Evolutionary conservation across 2,113 vertebrate genomes (phyloP).

Genomic region (Hemiscyllium ocellatum): DNA sequence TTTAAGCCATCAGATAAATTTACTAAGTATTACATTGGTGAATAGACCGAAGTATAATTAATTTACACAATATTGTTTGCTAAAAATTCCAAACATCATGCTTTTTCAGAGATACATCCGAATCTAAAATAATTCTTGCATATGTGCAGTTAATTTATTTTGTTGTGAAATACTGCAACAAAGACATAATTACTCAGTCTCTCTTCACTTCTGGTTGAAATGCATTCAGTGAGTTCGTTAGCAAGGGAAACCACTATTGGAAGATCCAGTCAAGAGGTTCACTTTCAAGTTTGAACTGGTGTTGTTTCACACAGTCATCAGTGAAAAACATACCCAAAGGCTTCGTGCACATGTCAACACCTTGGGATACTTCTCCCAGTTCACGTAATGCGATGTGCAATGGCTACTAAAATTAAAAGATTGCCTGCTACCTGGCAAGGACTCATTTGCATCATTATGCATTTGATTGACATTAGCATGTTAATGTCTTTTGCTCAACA

Average conservation of each 20-base stretch:
- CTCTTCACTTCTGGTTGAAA: not conserved
- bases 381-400: not conserved
- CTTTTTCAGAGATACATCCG: not conserved
- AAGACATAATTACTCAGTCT: not conserved
- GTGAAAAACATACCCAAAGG: not conserved
- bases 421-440: not conserved
- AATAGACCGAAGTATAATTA: not conserved
- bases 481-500: not conserved
- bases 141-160: not conserved
- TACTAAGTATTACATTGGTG: not conserved
- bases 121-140: not conserved
- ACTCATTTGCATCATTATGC: not conserved
- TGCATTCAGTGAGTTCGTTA: not conserved
- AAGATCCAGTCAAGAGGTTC: not conserved
- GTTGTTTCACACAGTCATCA: not conserved
- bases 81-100: not conserved
- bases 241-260: not conserved
- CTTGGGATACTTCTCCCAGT: not conserved
- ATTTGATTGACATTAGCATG: not conserved
- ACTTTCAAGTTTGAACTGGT: no score
- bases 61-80: not conserved
- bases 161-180: not conserved
- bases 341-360: not conserved
- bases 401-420: not conserved
- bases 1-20: not conserved